Evolutionary conservation across 2,797 vertebrate genomes (phyloP).

Genomic region (Cyprinella venusta): DNA sequence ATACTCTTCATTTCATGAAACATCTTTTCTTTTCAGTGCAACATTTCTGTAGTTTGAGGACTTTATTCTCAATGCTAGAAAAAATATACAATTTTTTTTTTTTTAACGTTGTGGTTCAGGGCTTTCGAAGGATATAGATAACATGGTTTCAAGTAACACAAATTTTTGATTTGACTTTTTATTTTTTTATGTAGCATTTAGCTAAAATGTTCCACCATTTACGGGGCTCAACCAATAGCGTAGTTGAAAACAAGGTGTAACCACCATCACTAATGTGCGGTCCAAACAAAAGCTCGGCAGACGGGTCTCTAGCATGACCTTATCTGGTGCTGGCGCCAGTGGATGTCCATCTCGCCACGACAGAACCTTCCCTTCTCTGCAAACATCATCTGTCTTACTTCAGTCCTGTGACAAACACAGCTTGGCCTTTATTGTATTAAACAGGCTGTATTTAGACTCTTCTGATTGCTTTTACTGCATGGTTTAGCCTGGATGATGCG

Average conservation of each 20-base stretch:
- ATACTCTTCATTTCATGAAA: background rate
- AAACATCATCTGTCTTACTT: constrained; percentile 47
- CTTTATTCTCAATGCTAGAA: too few species aligned
- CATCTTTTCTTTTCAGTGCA: background rate
- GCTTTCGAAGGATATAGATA: background rate
- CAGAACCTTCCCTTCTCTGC: constrained; percentile 16
- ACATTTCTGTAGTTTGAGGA: background rate
- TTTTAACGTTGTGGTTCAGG: too few species aligned
- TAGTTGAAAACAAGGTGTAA: constrained; percentile 19
- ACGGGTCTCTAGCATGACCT: constrained; percentile 12
- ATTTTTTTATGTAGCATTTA: background rate
- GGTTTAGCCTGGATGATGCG: constrained; percentile 60
- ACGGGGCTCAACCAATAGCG: background rate
- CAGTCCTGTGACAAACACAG: constrained; percentile 36
- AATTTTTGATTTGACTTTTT: too few species aligned
- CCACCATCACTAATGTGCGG: constrained; percentile 47
- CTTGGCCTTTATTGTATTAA: background rate
- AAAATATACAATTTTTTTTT: too few species aligned
- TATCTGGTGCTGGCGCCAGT: constrained; percentile 45
- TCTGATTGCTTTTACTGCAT: constrained; percentile 34
- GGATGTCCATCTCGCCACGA: constrained; percentile 5
- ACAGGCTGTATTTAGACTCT: background rate
- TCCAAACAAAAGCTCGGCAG: constrained; percentile 40
- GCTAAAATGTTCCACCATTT: background rate
- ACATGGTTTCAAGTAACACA: background rate